A percentile compares a stretch with the other conserved stretches of the same genome.
Conservation (phyloP, 2,113 vertebrate species). For the Halcyon senegalensis region DNA sequence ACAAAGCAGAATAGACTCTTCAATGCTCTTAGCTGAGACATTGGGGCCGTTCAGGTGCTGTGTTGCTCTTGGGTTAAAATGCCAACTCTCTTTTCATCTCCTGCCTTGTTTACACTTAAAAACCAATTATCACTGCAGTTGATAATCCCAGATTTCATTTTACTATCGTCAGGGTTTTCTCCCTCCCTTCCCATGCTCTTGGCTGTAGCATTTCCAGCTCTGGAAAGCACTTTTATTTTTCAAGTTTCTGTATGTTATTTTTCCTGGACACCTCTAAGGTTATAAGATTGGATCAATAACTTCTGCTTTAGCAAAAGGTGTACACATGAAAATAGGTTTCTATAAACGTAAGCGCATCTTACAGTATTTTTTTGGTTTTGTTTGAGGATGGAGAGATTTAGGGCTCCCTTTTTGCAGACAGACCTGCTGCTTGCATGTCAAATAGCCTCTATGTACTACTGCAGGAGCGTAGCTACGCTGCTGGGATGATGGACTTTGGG, state of each 20-base stretch:
- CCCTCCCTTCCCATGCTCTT: neutral
- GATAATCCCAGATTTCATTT: constrained; percentile 50
- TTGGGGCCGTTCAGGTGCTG: neutral
- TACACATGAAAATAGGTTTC: neutral
- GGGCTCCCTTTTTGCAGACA: neutral
- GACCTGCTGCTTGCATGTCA: neutral
- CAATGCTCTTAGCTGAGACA: neutral
- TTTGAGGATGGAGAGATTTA: neutral
- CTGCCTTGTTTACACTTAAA: constrained; percentile 27
- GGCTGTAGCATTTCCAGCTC: neutral
- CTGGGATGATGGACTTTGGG: rapidly evolving
- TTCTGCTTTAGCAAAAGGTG: neutral
- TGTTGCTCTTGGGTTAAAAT: neutral
- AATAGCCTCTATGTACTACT: neutral
- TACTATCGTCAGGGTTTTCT: neutral
- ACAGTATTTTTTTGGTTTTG: neutral
- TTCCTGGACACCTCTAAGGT: neutral
- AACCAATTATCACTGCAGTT: neutral
- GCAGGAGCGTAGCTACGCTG: neutral
- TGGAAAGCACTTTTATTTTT: neutral
- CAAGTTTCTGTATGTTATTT: neutral
- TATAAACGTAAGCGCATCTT: rapidly evolving
- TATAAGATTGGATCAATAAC: neutral
- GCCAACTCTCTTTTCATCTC: constrained; percentile 8
- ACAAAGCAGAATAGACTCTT: constrained; percentile 18